Conservation (phyloP, 2,113 vertebrate species). For the Melanotaenia duboulayi region DNA sequence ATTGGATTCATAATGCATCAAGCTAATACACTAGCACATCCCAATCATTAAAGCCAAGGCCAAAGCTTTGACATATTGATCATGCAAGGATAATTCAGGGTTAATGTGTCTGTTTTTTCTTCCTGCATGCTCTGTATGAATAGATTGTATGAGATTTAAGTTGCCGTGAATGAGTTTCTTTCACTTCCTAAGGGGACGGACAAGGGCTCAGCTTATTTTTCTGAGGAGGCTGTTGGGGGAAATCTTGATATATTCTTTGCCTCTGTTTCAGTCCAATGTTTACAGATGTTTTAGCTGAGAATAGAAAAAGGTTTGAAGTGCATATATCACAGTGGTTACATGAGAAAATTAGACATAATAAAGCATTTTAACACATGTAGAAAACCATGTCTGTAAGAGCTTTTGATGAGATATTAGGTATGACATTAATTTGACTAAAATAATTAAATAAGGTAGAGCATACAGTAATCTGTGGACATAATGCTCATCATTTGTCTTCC, state of each 20-base stretch:
- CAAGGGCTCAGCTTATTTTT: not conserved
- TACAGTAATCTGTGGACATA: too few species aligned
- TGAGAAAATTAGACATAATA: not conserved
- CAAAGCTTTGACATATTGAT: slow-evolving; percentile 68
- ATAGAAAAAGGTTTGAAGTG: not conserved
- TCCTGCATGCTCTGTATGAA: not conserved
- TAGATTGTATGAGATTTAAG: slow-evolving; percentile 25
- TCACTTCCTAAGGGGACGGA: not conserved
- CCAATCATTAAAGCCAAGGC: slow-evolving; percentile 62
- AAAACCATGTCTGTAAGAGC: too few species aligned
- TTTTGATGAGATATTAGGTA: too few species aligned
- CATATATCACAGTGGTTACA: not conserved
- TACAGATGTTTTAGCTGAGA: not conserved
- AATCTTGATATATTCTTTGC: not conserved
- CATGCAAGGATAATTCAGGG: slow-evolving; percentile 52
- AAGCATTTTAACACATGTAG: too few species aligned
- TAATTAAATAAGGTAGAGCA: too few species aligned
- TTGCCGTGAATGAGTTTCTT: slow-evolving; percentile 1
- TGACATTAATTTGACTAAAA: too few species aligned
- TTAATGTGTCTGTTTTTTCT: slow-evolving; percentile 49
- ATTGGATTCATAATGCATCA: slow-evolving; percentile 70
- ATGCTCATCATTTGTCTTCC: too few species aligned
- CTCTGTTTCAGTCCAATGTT: not conserved
- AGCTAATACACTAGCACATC: slow-evolving; percentile 53
- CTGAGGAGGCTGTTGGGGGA: not conserved